Base-by-base conservation (phyloP, 2,888 invertebrate genomes). In the Argyra leucocephala region DNA sequence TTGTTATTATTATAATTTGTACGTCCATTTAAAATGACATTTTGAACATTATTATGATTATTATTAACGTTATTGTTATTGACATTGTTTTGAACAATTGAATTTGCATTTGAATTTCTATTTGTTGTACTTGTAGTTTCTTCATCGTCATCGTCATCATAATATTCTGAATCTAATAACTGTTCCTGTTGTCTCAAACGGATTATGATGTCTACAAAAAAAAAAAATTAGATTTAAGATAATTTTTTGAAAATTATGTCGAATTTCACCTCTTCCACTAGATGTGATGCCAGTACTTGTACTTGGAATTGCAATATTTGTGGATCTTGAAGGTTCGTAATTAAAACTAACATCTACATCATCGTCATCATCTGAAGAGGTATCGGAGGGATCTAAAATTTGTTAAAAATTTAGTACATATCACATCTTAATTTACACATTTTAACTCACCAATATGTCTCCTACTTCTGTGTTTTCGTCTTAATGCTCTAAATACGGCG, bases 101-200 rank as follows among this genome's bases (percentile, higher is more conserved):
- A 23, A 59, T 23, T 22, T 23, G 59, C 3, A 59, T 12, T 23
- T 22, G 23, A 15, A 18, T 22, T 3, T 9, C 22, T 57, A 10
- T 6, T 22, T 57, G 57, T 57, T 9, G 57, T 57, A 10, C 9
- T 22, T 57, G 57, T 57, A 22, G n/a, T 22, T 12, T 59, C 59
- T 12, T 59, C 59, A 12, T 59, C 59, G 23, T 59, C 59, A 23
- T 59, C 59, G 18, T 59, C 59, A 18, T 15, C 12, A 22, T 22
- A 58, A 15, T 59, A 23, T 48, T 61, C 61, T n/a, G 61, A 61
- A 61, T 70, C 70, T 22, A 71, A 67, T 59, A 70, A 67, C 58
- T 79, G 78, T 67, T 71, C 71, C 67, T 84, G 81, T 77, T 84
- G 81, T 66, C 83, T 81, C 76, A 84, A 81, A 70, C 83, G 77